Conservation (phyloP, 1,140 invertebrate species). For the Hypsibius dujardini region DNA sequence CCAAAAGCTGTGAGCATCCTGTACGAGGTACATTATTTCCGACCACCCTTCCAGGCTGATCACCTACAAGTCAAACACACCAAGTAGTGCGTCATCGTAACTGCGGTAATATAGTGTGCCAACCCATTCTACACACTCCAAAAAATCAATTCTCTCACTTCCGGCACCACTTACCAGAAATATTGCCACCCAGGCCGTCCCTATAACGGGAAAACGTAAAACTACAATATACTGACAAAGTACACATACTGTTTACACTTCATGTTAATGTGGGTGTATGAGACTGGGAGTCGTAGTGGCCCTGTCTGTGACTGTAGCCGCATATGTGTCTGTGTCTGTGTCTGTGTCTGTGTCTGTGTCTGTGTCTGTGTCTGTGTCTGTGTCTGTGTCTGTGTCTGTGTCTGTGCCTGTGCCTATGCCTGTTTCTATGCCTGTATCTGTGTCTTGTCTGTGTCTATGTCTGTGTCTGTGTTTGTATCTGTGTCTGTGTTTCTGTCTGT, state of each 20-base stretch:
- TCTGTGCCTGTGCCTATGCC: no score
- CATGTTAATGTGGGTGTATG: no score
- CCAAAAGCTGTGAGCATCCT: conserved; percentile 99
- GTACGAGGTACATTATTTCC: conserved; percentile 98
- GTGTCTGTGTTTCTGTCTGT: no score
- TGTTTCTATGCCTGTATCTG: no score
- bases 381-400: no score
- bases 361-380: no score
- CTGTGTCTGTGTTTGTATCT: no score
- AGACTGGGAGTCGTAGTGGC: no score
- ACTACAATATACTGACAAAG: neutral
- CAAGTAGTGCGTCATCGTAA: neutral
- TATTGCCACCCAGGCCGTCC: conserved; percentile 97
- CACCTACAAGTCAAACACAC: conserved; percentile 35
- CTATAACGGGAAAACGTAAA: neutral
- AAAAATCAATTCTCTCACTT: neutral
- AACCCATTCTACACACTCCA: conserved; percentile 7
- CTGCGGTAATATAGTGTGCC: neutral
- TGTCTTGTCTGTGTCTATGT: no score
- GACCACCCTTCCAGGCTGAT: conserved; percentile 69
- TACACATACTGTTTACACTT: no score
- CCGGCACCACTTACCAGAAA: conserved; percentile 63
- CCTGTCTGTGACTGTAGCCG: neutral
- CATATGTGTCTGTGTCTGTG: neutral
- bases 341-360: no score